Percentiles rank a stretch among this genome's conserved stretches.
Evolutionary conservation across 2,797 vertebrate genomes (phyloP).

Genomic region (Triplophysa yarkandensis): DNA sequence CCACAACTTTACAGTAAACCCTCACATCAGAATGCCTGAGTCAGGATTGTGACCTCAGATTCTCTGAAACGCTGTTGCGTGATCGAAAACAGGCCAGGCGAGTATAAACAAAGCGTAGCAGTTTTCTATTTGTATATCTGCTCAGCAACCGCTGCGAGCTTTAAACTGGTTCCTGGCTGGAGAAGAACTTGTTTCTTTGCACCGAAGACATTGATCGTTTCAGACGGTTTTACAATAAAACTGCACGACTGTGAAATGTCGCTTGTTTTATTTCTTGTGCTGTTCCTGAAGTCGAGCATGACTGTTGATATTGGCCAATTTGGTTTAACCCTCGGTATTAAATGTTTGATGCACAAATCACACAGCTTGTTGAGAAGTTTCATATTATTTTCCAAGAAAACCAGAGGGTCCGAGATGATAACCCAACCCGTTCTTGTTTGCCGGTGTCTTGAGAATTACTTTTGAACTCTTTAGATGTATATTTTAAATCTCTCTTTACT

Average conservation of each 20-base stretch:
- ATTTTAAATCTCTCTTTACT: too few species aligned
- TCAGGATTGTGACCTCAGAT: constrained; percentile 5
- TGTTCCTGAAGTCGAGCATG: not conserved
- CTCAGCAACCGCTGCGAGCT: not conserved
- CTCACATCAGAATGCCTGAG: not conserved
- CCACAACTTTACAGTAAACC: not conserved
- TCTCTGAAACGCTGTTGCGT: not conserved
- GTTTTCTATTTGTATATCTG: constrained; percentile 4
- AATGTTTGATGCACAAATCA: not conserved
- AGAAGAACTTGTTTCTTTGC: not conserved
- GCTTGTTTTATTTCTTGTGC: not conserved
- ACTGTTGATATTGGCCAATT: not conserved
- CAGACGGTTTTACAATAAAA: not conserved
- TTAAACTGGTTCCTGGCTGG: not conserved
- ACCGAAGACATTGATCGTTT: not conserved
- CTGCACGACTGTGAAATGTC: not conserved
- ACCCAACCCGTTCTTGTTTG: too few species aligned
- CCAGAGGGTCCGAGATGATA: too few species aligned
- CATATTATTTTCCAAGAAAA: too few species aligned
- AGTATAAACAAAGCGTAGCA: not conserved
- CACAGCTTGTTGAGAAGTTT: not conserved
- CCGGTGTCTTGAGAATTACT: too few species aligned
- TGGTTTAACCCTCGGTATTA: not conserved
- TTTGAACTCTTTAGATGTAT: too few species aligned
- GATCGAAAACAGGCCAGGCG: constrained; percentile 11